A percentile compares a stretch with the other conserved stretches of the same genome.
phyloP scores from a whole-genome alignment of 2,113 vertebrate genomes.

The Dromiciops gliroides region DNA sequence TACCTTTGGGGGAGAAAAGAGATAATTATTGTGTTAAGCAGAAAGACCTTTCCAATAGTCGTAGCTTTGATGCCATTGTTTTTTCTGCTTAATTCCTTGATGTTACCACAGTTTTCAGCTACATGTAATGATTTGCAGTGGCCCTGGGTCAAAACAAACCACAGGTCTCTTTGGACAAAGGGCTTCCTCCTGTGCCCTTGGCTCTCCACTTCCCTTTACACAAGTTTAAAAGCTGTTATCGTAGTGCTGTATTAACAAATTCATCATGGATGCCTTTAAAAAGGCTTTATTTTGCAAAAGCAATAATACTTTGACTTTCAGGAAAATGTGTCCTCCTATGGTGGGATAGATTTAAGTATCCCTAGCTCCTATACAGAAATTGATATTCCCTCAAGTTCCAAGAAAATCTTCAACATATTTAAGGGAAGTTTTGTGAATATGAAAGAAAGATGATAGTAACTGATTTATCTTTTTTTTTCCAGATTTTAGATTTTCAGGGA shows the following conservation, averaged over 20 bases:
- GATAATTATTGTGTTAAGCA: background rate
- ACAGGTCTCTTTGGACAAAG: background rate
- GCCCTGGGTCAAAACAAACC: too few relatives aligned
- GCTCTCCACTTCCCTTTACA: background rate
- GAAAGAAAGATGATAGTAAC: background rate
- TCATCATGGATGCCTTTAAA: background rate
- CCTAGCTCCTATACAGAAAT: background rate
- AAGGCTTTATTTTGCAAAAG: background rate
- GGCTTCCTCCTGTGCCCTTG: background rate
- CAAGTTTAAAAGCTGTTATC: background rate
- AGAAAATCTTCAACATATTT: background rate
- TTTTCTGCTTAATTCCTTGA: background rate
- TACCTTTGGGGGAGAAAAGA: background rate
- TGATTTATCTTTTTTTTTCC: slow-evolving; percentile 51
- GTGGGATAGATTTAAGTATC: background rate
- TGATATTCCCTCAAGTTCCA: background rate
- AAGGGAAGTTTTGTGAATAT: background rate
- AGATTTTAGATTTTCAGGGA: slow-evolving; percentile 79
- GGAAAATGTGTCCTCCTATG: background rate
- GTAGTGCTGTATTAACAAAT: background rate
- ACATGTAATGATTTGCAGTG: background rate
- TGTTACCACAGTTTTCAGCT: background rate
- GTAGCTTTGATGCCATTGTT: background rate
- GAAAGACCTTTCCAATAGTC: background rate
- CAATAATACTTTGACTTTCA: background rate